phyloP scores from a whole-genome alignment of 2,113 vertebrate genomes.

The Ochotona princeps region DNA sequence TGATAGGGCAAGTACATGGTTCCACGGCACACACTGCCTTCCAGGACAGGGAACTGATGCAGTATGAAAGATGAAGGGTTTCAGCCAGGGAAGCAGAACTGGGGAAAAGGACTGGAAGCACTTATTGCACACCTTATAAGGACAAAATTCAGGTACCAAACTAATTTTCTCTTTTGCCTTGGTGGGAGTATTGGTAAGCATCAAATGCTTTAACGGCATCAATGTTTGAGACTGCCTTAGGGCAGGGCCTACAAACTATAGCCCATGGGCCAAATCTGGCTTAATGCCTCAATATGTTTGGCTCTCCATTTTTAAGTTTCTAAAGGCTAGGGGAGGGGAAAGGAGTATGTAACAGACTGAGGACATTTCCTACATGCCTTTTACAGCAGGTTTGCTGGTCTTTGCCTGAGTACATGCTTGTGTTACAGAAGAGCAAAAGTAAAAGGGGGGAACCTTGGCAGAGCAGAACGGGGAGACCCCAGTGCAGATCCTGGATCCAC shows the following conservation, averaged over 20 bases:
- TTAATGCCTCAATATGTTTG: not conserved
- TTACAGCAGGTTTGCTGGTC: not conserved
- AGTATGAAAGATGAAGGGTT: not conserved
- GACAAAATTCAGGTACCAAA: not conserved
- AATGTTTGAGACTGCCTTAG: not conserved
- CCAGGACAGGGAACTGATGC: not conserved
- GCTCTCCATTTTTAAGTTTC: not conserved
- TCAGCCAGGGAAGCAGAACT: not conserved
- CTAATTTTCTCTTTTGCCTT: not conserved
- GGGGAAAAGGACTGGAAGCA: not conserved
- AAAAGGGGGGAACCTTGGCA: not conserved
- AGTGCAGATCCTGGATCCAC: not conserved
- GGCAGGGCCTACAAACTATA: not conserved
- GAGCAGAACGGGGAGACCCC: not conserved
- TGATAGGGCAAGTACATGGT: rapidly evolving
- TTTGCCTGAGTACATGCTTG: not conserved
- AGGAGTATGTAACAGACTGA: not conserved
- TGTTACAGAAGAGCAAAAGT: not conserved
- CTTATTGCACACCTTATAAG: not conserved
- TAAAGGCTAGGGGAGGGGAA: not conserved
- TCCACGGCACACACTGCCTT: not conserved
- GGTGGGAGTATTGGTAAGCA: not conserved
- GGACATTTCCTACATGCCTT: not conserved
- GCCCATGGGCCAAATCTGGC: not conserved
- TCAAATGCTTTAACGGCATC: not conserved